phyloP scores from a whole-genome alignment of 2,888 invertebrate species.

The Cephalotes varians region DNA sequence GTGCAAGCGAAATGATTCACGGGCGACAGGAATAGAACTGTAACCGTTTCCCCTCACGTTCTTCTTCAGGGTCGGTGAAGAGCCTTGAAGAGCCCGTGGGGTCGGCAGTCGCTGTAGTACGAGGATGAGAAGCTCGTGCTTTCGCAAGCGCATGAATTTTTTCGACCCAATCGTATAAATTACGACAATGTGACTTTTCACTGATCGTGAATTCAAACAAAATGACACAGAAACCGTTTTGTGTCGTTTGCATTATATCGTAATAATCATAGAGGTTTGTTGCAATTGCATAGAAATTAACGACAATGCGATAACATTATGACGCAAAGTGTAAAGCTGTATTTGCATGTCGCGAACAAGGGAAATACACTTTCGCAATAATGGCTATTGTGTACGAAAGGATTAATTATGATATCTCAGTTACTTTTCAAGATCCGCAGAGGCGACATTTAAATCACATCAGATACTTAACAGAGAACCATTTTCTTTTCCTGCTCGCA shows the following conservation, averaged over 20 bases:
- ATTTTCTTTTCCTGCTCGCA: conserved; percentile 73
- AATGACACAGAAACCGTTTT: not conserved
- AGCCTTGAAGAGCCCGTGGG: conserved; percentile 69
- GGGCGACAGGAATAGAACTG: conserved; percentile 84
- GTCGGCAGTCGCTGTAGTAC: conserved; percentile 68
- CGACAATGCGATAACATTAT: not conserved
- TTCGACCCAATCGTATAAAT: conserved; percentile 13
- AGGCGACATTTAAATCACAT: not conserved
- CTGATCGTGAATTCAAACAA: conserved; percentile 12
- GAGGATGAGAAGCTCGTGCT: conserved; percentile 57
- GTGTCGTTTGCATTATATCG: not conserved
- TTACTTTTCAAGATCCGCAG: conserved; percentile 13
- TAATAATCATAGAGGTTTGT: not conserved
- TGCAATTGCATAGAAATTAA: not conserved
- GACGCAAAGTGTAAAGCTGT: not conserved
- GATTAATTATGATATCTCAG: not conserved
- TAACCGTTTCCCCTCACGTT: conserved; percentile 76
- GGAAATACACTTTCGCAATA: not conserved
- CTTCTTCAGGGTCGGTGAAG: conserved; percentile 69
- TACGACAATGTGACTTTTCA: not conserved
- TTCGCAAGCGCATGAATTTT: conserved; percentile 36
- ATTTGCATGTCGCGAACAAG: not conserved
- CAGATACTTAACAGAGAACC: conserved; percentile 31
- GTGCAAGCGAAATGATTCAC: conserved; percentile 83
- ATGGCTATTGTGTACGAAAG: not conserved